Evolutionary conservation across 2,797 vertebrate species (phyloP), one percentile per base, ranked within the genome.

Genomic region (Myoxocephalus aenaeus): DNA sequence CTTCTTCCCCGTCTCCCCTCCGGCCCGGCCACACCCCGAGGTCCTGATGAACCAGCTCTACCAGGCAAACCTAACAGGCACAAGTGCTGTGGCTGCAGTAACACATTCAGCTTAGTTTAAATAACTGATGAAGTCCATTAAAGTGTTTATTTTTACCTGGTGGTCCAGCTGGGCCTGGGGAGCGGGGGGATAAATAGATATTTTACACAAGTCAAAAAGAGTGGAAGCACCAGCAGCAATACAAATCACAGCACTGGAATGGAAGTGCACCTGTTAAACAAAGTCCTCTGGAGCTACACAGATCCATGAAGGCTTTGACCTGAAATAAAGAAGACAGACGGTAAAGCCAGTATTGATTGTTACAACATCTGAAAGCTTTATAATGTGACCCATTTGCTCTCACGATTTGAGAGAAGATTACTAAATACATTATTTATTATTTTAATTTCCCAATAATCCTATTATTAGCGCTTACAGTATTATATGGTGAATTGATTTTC

Each of bases 221-320:
- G 27, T n/a, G 9, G 14, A 76, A 20, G 10, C 3, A 36, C 0
- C 7, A 58, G 13, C 14, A 53, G 50, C 13, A 5, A 65, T 32
- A 44, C 22, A 64, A 64, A 63, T 14, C n/a, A 66, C 17, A 57
- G 10, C 1, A 0, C 2, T 57, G 22, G 13, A 64, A 5, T n/a
- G 13, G 50, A 73, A 2, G 4, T 17, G n/a, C 94, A 98, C 97
- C 97, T 95, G 95, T 96, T 87, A 97, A 90, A 84, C 97, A 98
- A 25, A 96, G 86, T 66, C 96, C 96, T 91, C 90, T 95, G 46
- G 96, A 96, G 88, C 88, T 96, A 85, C 97, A 98, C 61, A 98
- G 90, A 79, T 97, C 96, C 70, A 95, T 51, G 84, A 98, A 94
- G 68, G 94, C 91, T 65, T 95, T 96, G 65, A 96, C 87, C 97